Evolutionary conservation across 2,797 vertebrate species (phyloP).

Genomic region (Melanotaenia boesemani): DNA sequence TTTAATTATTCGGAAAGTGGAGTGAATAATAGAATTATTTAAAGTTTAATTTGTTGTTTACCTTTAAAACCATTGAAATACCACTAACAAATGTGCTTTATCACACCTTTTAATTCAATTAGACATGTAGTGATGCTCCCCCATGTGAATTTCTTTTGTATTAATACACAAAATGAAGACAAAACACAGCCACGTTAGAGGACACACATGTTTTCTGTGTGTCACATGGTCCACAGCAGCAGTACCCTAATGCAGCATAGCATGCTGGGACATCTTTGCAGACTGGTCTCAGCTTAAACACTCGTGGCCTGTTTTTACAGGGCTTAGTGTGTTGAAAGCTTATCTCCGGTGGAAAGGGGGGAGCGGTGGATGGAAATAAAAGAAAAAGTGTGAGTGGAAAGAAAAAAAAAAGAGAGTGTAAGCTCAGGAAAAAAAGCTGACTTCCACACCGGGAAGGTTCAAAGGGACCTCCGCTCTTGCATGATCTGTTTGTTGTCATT

Average conservation of each 20-base stretch:
- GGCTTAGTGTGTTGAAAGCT: constrained; percentile 71
- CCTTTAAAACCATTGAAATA: too few species aligned
- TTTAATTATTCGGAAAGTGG: too few species aligned
- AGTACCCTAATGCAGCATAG: constrained; percentile 18
- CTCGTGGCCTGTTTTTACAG: constrained; percentile 65
- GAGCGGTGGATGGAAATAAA: constrained; percentile 13
- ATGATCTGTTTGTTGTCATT: constrained; percentile 74
- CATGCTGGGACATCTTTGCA: constrained; percentile 74
- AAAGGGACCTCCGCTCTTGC: constrained; percentile 67
- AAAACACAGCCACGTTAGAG: neutral
- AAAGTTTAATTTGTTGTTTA: too few species aligned
- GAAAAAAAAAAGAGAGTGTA: constrained; percentile 34
- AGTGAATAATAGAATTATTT: too few species aligned
- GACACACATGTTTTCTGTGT: constrained; percentile 11
- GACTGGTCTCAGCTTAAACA: constrained; percentile 65
- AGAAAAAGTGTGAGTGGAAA: constrained; percentile 25
- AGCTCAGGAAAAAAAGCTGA: constrained; percentile 49
- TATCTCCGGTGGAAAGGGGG: constrained; percentile 57
- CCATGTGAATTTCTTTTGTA: neutral
- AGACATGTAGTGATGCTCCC: neutral
- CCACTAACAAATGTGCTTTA: too few species aligned
- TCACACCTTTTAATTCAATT: too few species aligned
- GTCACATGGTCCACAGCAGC: constrained; percentile 4
- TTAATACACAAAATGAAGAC: neutral
- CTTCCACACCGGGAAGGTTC: constrained; percentile 59